Conservation (phyloP, 2,888 invertebrate species). For the Seladonia tumulorum region DNA sequence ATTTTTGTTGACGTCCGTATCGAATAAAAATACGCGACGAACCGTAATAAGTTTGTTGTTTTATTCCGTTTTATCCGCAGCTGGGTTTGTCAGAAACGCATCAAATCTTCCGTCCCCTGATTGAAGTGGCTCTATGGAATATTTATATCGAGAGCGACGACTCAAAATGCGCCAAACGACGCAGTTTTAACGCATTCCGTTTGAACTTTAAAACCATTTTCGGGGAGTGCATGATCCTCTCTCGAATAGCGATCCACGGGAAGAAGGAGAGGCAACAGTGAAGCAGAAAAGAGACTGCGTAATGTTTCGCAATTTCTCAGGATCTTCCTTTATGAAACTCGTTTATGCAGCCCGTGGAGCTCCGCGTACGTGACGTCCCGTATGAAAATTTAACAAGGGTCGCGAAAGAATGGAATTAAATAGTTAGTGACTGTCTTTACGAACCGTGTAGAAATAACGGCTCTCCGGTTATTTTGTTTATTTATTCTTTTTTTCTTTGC, state of each 20-base stretch:
- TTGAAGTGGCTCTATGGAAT: not conserved
- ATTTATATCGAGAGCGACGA: not conserved
- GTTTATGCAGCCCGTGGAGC: slow-evolving; percentile 36
- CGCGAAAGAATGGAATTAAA: slow-evolving; percentile 62
- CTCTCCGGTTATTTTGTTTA: slow-evolving; percentile 35
- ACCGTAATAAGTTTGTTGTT: not conserved
- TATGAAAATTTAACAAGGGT: slow-evolving; percentile 56
- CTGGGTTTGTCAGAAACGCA: not conserved
- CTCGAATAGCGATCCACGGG: not conserved
- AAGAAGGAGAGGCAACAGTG: not conserved
- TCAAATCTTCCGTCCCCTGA: not conserved
- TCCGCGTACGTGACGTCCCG: slow-evolving; percentile 39
- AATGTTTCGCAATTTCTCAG: slow-evolving; percentile 62
- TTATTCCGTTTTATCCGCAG: slow-evolving; percentile 1
- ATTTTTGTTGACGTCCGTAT: not conserved
- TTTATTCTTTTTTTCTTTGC: no score
- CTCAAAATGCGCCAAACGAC: not conserved
- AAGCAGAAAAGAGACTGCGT: slow-evolving; percentile 54
- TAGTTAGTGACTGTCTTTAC: slow-evolving; percentile 51
- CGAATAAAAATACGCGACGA: not conserved
- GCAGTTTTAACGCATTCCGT: slow-evolving; percentile 37
- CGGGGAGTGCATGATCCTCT: not conserved
- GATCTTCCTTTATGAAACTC: slow-evolving; percentile 47
- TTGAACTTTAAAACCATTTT: slow-evolving; percentile 39
- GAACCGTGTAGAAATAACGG: slow-evolving; percentile 34